Evolutionary conservation across 2,113 vertebrate genomes (phyloP), one percentile per base, ranked within the genome.

Genomic region (Ancistrus triradiatus): DNA sequence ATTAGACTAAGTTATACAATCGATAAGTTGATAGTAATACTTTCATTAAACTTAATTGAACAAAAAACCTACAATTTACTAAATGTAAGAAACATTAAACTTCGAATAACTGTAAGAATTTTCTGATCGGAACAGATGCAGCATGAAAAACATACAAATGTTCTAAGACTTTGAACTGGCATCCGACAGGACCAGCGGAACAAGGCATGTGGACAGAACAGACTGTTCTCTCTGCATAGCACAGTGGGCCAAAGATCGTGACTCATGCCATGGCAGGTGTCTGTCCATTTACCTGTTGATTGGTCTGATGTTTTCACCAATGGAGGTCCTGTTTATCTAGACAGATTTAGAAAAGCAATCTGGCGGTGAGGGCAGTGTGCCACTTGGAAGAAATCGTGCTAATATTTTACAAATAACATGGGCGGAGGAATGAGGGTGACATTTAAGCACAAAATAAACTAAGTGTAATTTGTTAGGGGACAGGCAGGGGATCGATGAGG

Each of bases 261-360:
- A 75, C 37, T 72, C 73, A 69, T 48, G n/a, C 49, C 46, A 38
- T 25, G 6, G 27, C 31, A 33, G 37, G 28, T 33, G 40, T 51
- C 38, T 57, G 43, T 49, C 52, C 17, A 40, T 68, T 52, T 38
- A 72, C 66, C 66, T 66, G 69, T 60, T 76, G 74, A 65, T 60
- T 62, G 38, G 22, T 46, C 57, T 31, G 48, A 57, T 19, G 51
- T 21, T 53, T 38, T 19, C 15, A 40, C 57, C 11, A 28, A 35
- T 51, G 33, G 59, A 15, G 24, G 44, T 4, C 11, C 3, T 68
- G 35, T 52, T 50, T 68, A 19, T 47, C 18, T 33, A 33, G 51
- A 19, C 49, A 44, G 11, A 53, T 53, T 51, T 27, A 31, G 22
- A 13, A 42, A 42, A 42, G n/a, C n/a, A 33, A 59, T 28, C 46